A percentile compares a stretch with the other conserved stretches of the same genome.
Conservation (phyloP, 2,888 invertebrate genomes). For the Eurytoma californica region DNA sequence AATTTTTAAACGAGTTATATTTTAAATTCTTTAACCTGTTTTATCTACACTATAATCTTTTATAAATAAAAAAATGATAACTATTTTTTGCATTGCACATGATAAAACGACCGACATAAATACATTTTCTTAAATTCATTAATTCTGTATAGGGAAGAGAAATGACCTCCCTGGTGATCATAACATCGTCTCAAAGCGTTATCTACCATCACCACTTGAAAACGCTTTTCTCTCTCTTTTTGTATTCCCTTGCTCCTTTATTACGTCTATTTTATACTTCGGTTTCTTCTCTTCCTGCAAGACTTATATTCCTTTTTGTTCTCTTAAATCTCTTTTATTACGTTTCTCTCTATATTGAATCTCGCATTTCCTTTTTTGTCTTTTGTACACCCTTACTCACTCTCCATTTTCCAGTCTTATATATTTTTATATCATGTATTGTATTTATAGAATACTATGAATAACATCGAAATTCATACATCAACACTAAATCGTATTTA, state of each 20-base stretch:
- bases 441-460: no score
- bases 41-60: no score
- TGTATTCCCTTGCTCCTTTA: slow-evolving; percentile 19
- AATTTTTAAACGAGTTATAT: no score
- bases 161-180: background rate
- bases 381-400: background rate
- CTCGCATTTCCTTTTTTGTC: slow-evolving; percentile 7
- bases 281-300: slow-evolving; percentile 27
- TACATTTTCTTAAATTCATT: no score
- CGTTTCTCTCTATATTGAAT: slow-evolving; percentile 38
- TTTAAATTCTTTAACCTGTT: no score
- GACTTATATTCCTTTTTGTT: slow-evolving; percentile 9
- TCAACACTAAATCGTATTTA: no score
- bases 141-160: background rate
- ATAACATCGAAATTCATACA: no score
- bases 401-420: background rate
- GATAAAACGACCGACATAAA: no score
- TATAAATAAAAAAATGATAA: no score
- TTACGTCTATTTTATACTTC: slow-evolving; percentile 43
- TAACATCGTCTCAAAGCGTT: slow-evolving; percentile 8
- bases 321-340: slow-evolving; percentile 48
- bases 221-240: background rate
- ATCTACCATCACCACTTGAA: background rate
- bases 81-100: no score
- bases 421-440: no score